Evolutionary conservation across 2,888 invertebrate genomes (phyloP).

Genomic region (Sphaerophoria taeniata): DNA sequence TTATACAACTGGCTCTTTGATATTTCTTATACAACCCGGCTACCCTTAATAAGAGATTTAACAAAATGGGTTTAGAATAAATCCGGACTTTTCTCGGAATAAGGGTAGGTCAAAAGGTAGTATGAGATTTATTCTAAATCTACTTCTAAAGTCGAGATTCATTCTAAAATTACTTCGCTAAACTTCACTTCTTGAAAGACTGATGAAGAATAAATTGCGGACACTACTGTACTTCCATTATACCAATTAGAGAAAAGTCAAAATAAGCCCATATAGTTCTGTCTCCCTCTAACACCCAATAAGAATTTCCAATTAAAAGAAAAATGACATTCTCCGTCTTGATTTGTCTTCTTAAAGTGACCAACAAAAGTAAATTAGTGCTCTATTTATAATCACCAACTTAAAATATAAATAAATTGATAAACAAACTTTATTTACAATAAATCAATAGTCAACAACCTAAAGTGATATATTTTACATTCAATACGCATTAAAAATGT

Average conservation of each 20-base stretch:
- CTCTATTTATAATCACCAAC: conserved; percentile 55
- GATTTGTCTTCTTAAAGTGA: neutral
- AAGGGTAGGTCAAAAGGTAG: too few relatives aligned
- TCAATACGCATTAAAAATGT: conserved; percentile 9
- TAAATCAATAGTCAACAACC: conserved; percentile 21
- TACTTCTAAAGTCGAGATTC: too few relatives aligned
- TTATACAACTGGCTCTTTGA: too few relatives aligned
- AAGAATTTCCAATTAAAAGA: conserved; percentile 43
- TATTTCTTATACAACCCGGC: too few relatives aligned
- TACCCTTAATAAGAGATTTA: too few relatives aligned
- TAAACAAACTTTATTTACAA: conserved; percentile 56
- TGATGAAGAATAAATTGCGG: too few relatives aligned
- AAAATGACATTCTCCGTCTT: conserved; percentile 25
- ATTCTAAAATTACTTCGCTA: too few relatives aligned
- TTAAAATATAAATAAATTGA: conserved; percentile 52
- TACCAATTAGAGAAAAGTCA: conserved; percentile 37
- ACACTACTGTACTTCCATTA: conserved; percentile 50
- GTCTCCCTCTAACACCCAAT: conserved; percentile 41
- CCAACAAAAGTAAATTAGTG: neutral
- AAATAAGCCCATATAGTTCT: neutral
- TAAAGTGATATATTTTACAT: neutral
- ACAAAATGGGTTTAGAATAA: too few relatives aligned
- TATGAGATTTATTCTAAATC: too few relatives aligned
- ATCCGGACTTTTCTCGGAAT: too few relatives aligned
- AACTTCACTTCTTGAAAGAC: too few relatives aligned